Conservation (phyloP, 2,888 invertebrate genomes). For the Hemicrepidius hirtus region DNA sequence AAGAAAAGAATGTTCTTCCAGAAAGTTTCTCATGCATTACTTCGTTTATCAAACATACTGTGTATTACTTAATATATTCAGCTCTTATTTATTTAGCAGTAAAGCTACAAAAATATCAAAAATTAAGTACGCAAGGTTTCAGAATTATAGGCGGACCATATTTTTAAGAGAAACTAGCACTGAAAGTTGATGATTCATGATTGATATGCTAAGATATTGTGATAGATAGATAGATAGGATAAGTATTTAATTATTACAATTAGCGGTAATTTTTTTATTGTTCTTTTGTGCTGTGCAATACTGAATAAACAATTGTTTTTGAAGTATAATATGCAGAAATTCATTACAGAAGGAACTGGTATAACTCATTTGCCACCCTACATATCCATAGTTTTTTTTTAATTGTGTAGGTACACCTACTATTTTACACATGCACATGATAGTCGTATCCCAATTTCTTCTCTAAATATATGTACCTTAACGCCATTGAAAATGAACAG, state of each 20-base stretch:
- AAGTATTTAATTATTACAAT: constrained; percentile 35
- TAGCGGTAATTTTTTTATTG: constrained; percentile 38
- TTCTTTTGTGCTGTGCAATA: constrained; percentile 49
- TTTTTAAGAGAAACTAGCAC: constrained; percentile 26
- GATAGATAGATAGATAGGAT: constrained; percentile 44
- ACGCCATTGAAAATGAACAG: too few relatives aligned
- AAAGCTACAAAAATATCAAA: not conserved
- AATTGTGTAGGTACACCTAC: too few relatives aligned
- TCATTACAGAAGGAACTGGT: too few relatives aligned
- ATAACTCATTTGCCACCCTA: too few relatives aligned
- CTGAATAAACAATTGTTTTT: constrained; percentile 41
- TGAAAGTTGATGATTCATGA: constrained; percentile 27
- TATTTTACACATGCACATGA: too few relatives aligned
- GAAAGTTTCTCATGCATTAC: too few relatives aligned
- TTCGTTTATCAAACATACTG: too few relatives aligned
- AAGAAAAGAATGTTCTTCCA: too few relatives aligned
- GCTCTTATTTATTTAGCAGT: not conserved
- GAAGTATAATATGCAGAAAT: not conserved
- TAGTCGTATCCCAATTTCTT: too few relatives aligned
- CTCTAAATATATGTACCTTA: too few relatives aligned
- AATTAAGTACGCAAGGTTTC: not conserved
- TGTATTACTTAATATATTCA: not conserved
- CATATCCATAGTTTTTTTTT: too few relatives aligned
- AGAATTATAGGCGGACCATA: constrained; percentile 8
- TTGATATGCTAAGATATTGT: constrained; percentile 32